phyloP scores from a whole-genome alignment of 2,888 invertebrate genomes.

The Folsomia manolachei region DNA sequence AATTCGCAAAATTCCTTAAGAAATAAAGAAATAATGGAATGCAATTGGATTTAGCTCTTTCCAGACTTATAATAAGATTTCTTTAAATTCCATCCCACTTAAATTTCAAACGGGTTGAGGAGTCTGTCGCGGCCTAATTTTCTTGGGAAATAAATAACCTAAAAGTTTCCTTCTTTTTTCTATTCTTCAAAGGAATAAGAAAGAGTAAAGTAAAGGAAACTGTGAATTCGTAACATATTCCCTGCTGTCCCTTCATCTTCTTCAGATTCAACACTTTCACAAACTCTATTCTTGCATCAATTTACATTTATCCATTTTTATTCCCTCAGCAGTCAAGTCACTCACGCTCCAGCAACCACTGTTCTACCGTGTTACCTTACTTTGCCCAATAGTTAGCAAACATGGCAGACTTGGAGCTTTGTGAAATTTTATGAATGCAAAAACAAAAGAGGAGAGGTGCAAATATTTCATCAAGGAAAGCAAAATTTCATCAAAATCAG shows the following conservation, averaged over 20 bases:
- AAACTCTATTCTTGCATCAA: constrained; percentile 7
- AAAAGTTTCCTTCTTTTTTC: constrained; percentile 5
- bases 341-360: constrained; percentile 1
- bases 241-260: constrained; percentile 12
- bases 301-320: constrained; percentile 18
- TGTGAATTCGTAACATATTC: background rate
- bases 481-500: constrained; percentile 10
- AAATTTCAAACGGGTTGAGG: constrained; percentile 7
- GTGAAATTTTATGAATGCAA: background rate
- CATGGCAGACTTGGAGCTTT: background rate
- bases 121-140: constrained; percentile 13
- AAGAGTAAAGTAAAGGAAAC: too few relatives aligned
- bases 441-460: constrained; percentile 8
- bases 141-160: constrained; percentile 6
- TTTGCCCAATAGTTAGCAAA: background rate
- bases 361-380: too few relatives aligned
- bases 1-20: constrained; percentile 7
- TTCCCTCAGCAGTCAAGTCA: too few relatives aligned
- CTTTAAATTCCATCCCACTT: constrained; percentile 12
- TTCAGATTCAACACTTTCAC: background rate
- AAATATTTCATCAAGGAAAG: constrained; percentile 15
- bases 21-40: constrained; percentile 18
- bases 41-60: constrained; percentile 13
- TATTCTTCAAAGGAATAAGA: background rate
- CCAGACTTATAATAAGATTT: constrained; percentile 16